Conservation (phyloP, 2,113 vertebrate genomes). For the Ciconia stormi region DNA sequence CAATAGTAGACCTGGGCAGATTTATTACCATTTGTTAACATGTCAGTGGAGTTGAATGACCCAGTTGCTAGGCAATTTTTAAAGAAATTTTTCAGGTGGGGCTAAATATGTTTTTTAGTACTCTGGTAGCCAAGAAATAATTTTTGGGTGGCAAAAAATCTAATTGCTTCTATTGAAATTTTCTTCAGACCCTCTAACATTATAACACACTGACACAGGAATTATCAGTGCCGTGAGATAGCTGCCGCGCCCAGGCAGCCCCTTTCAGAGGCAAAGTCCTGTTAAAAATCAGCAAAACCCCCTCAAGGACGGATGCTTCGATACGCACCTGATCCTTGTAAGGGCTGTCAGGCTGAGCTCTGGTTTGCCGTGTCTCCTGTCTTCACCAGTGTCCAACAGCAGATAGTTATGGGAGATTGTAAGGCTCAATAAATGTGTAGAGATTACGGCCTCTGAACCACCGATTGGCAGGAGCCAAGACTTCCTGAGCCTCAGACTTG, state of each 20-base stretch:
- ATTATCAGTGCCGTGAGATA: neutral
- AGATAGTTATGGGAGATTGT: neutral
- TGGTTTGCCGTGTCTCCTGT: neutral
- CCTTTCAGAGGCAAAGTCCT: neutral
- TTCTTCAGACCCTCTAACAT: neutral
- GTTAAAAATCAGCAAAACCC: neutral
- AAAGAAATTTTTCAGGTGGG: neutral
- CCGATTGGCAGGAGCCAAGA: neutral
- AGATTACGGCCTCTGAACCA: neutral
- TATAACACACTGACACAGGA: accelerated
- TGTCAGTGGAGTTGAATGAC: neutral
- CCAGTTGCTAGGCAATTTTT: neutral
- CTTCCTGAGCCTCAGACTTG: neutral
- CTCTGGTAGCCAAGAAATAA: neutral
- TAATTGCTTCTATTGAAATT: neutral
- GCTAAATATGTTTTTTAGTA: neutral
- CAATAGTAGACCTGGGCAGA: neutral
- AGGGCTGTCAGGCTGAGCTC: neutral
- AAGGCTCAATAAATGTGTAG: neutral
- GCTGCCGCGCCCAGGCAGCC: neutral
- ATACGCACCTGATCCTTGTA: neutral
- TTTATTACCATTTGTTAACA: neutral
- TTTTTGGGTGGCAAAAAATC: neutral
- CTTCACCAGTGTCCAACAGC: neutral
- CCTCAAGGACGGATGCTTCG: neutral